Evolutionary conservation across 2,888 invertebrate species (phyloP).

Genomic region (Agonopterix arenella): DNA sequence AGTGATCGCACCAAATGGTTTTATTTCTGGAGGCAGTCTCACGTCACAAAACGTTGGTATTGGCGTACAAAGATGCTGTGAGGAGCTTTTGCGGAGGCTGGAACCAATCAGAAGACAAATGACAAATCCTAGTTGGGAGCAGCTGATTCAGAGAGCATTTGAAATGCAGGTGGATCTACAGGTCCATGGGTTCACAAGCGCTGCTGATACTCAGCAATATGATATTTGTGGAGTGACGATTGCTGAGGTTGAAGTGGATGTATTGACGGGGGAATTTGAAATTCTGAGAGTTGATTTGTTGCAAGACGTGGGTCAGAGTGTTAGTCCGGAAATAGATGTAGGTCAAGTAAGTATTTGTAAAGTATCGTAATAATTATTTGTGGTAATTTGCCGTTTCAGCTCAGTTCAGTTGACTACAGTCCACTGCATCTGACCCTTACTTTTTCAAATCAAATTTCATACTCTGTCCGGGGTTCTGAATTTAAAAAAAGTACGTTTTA

Average conservation of each 20-base stretch:
- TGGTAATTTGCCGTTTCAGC: too few relatives aligned
- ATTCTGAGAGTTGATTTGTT: constrained; percentile 80
- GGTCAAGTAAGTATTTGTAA: constrained; percentile 70
- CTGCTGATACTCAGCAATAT: constrained; percentile 62
- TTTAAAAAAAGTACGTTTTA: too few relatives aligned
- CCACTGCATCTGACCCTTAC: too few relatives aligned
- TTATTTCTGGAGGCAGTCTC: constrained; percentile 76
- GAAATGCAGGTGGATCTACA: constrained; percentile 70
- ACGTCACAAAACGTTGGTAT: constrained; percentile 62
- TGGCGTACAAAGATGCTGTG: constrained; percentile 27
- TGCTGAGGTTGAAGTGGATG: constrained; percentile 83
- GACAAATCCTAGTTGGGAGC: constrained; percentile 65
- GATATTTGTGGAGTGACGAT: constrained; percentile 77
- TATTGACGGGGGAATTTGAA: constrained; percentile 84
- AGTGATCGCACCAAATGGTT: constrained; percentile 73
- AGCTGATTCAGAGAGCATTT: constrained; percentile 71
- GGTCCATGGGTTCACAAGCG: constrained; percentile 65
- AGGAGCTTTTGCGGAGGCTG: constrained; percentile 32
- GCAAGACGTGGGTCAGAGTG: constrained; percentile 82
- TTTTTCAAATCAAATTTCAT: too few relatives aligned
- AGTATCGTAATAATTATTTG: not conserved
- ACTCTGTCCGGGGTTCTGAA: too few relatives aligned
- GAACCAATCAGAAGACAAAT: constrained; percentile 62
- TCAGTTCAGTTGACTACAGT: too few relatives aligned
- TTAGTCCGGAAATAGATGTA: constrained; percentile 83